These are phyloP conservation scores for Lepas anatifera DNA, from an alignment of 2,888 invertebrate species.

Conservation along the genomic window DNA sequence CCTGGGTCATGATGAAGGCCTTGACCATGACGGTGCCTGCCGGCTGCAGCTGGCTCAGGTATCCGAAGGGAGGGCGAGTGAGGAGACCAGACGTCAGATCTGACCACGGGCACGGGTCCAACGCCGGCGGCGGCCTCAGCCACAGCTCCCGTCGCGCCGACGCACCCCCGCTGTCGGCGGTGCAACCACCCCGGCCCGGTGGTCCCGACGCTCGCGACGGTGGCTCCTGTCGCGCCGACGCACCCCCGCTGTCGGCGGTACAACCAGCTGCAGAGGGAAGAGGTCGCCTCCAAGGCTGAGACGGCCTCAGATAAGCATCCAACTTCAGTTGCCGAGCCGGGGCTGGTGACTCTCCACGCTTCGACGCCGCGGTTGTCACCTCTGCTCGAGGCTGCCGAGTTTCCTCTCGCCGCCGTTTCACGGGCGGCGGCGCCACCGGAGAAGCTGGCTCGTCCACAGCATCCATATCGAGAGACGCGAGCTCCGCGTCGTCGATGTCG, in stretches of 20 bases:
- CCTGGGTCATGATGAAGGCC: conserved; percentile 36
- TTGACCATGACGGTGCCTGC: conserved; percentile 26
- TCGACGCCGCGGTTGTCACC: neutral
- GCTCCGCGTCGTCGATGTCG: neutral
- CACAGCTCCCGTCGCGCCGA: too few species aligned
- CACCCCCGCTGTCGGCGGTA: too few species aligned
- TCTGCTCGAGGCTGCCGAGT: neutral
- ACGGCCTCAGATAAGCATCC: neutral
- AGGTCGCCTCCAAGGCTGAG: neutral
- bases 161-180: too few species aligned
- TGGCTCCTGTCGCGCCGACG: too few species aligned
- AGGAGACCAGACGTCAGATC: too few species aligned
- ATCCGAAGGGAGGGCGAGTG: neutral
- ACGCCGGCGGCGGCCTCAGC: too few species aligned
- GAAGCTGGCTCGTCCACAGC: too few species aligned
- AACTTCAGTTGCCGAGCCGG: neutral
- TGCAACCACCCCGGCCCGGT: too few species aligned
- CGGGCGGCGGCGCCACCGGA: too few species aligned
- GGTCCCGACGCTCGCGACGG: too few species aligned
- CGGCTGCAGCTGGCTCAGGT: neutral
- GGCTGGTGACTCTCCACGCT: neutral
- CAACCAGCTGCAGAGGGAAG: too few species aligned
- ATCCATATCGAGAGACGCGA: neutral
- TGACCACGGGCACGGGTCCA: neutral
- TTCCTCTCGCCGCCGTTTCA: too few species aligned